Evolutionary conservation across 2,113 vertebrate species (phyloP), one percentile per base, ranked within the genome.

Genomic region (Astatoreochromis straeleni): DNA sequence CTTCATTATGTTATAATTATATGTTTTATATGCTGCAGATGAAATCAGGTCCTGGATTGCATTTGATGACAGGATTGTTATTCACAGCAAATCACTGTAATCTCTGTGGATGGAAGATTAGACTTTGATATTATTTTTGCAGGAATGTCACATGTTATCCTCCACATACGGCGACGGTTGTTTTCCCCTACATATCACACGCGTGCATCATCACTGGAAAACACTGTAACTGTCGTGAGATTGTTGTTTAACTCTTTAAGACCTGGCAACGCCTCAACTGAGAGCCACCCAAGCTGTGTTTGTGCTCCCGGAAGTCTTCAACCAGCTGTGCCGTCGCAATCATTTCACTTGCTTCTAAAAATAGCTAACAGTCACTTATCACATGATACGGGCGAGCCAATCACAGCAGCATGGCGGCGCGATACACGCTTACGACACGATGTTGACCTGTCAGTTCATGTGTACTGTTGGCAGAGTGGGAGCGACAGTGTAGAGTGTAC

Each of bases 101-200:
- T 75, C 42, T 75, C 24, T 75, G 40, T 11, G 14, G 42, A 47
- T 0, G 68, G 24, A 29, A 47, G 68, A 75, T 75, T 29, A 11
- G 40, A 75, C 68, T 26, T 17, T 5, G 14, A 47, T 45, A 4
- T 70, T 26, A 9, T 47, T 75, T 26, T 47, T 49, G 42, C 45
- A 78, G 17, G 73, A 31, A 78, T 31, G 24, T 75, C 70, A 75
- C 4, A 47, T 31, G 45, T n/a, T 78, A 78, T n/a, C 26, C 42
- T 31, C 26, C 26, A 31, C 29, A 47, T 78, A 31, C 4, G 14
- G 68, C 1, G 16, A 0, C 4, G 2, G 42, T 10, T 75, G 8
- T 11, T 75, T 12, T 4, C 26, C 70, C 0, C 16, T 12, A 29
- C 21, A 26, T 0, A 8, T 2, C 0, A 73, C 24, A 29, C 1